Evolutionary conservation across 2,113 vertebrate species (phyloP).

Genomic region (Panthera uncia): DNA sequence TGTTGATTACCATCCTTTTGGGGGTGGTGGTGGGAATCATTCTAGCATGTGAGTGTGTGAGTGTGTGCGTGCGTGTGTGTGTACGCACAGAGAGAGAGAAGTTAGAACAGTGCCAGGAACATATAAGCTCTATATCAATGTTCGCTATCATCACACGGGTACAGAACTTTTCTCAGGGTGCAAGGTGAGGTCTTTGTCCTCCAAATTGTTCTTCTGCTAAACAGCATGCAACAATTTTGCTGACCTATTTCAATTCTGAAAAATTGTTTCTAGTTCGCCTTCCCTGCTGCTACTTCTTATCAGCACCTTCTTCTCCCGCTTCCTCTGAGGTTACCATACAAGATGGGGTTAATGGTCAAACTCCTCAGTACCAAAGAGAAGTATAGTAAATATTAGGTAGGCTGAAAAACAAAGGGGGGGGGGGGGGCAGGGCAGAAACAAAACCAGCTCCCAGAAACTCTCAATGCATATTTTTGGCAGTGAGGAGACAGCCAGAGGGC

Average conservation of each 20-base stretch:
- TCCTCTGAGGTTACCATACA: background rate
- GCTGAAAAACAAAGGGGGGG: background rate
- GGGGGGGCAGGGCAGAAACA: background rate
- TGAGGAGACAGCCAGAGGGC: slow-evolving; percentile 39
- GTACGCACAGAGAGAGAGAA: background rate
- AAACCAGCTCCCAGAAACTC: slow-evolving; percentile 52
- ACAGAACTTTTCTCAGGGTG: background rate
- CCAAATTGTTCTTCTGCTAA: background rate
- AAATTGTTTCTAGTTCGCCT: background rate
- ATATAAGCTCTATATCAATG: background rate
- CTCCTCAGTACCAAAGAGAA: slow-evolving; percentile 1
- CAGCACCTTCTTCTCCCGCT: background rate
- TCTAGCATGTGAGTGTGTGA: background rate
- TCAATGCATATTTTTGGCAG: slow-evolving; percentile 41
- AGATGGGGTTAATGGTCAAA: background rate
- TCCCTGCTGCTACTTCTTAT: background rate
- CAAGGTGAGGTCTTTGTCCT: background rate
- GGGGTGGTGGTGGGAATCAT: background rate
- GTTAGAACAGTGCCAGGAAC: background rate
- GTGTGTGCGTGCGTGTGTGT: background rate
- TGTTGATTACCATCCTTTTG: background rate
- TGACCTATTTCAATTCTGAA: background rate
- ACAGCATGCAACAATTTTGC: background rate
- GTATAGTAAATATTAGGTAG: background rate
- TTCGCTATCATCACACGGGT: background rate